Evolutionary conservation across 2,888 invertebrate genomes (phyloP).

Genomic region (Callyntrura guangdongensis): DNA sequence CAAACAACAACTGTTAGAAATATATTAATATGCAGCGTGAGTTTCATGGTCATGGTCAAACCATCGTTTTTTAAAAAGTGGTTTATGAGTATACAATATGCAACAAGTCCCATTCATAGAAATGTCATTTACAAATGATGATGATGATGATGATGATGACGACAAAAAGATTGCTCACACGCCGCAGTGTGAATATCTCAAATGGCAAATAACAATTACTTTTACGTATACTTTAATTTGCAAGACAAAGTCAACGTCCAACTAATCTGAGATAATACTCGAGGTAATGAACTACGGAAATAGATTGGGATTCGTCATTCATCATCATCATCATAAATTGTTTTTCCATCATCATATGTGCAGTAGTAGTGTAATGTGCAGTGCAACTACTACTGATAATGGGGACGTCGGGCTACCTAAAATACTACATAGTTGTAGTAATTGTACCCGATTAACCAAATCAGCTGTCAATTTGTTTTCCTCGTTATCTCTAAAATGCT

Average conservation of each 20-base stretch:
- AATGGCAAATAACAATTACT: neutral
- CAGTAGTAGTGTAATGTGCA: too few species aligned
- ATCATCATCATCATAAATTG: too few species aligned
- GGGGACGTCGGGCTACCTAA: too few species aligned
- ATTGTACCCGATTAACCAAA: too few species aligned
- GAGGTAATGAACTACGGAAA: too few species aligned
- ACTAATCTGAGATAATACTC: too few species aligned
- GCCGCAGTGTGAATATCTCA: neutral
- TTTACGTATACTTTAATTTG: too few species aligned
- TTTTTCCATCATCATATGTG: too few species aligned
- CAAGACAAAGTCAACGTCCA: too few species aligned
- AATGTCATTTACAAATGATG: slow-evolving; percentile 1
- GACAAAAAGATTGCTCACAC: slow-evolving; percentile 2
- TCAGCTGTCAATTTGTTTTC: neutral
- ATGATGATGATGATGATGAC: slow-evolving; percentile 12
- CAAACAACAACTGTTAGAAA: neutral
- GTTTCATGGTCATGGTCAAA: slow-evolving; percentile 67
- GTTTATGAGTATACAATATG: neutral
- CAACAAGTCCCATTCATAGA: slow-evolving; percentile 24
- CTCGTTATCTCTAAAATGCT: slow-evolving; percentile 10
- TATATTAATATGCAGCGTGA: slow-evolving; percentile 52
- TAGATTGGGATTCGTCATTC: too few species aligned
- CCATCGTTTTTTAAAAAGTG: slow-evolving; percentile 22
- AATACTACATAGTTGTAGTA: too few species aligned
- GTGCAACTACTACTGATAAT: too few species aligned